phyloP scores from a whole-genome alignment of 2,888 invertebrate species.

The Caenorhabditis panamensis region DNA sequence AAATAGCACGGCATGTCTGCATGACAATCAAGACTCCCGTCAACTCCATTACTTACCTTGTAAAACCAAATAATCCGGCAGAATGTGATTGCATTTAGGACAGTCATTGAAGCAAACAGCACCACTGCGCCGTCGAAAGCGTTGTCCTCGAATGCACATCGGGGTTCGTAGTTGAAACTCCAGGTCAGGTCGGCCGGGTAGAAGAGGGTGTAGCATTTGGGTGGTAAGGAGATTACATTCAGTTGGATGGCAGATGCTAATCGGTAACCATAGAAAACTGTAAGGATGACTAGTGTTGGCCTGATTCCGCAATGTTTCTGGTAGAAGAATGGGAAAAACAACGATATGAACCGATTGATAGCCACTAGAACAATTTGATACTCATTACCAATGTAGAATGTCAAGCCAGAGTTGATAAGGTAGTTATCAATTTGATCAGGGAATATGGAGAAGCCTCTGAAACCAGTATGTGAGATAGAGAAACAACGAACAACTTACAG shows the following conservation, averaged over 20 bases:
- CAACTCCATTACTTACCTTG: neutral
- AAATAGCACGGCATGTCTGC: too few species aligned
- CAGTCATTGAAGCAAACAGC: neutral
- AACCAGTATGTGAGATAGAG: neutral
- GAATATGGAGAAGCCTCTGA: neutral
- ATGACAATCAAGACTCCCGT: too few species aligned
- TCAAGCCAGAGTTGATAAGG: neutral
- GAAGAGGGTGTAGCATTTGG: constrained; percentile 6
- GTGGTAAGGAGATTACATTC: neutral
- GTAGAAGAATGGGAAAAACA: constrained; percentile 9
- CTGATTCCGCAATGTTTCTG: neutral
- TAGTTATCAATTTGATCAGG: neutral
- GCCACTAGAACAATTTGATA: neutral
- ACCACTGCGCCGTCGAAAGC: neutral
- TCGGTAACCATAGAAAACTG: neutral
- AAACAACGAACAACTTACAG: neutral
- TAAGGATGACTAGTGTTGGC: neutral
- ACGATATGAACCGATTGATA: constrained; percentile 2
- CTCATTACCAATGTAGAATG: constrained; percentile 8
- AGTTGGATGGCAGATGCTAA: neutral
- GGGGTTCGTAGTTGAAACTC: neutral
- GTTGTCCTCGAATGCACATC: neutral
- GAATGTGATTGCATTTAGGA: neutral
- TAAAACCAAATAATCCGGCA: neutral
- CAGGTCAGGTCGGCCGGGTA: neutral